phyloP scores from a whole-genome alignment of 2,113 vertebrate species.

The Lampris incognitus region DNA sequence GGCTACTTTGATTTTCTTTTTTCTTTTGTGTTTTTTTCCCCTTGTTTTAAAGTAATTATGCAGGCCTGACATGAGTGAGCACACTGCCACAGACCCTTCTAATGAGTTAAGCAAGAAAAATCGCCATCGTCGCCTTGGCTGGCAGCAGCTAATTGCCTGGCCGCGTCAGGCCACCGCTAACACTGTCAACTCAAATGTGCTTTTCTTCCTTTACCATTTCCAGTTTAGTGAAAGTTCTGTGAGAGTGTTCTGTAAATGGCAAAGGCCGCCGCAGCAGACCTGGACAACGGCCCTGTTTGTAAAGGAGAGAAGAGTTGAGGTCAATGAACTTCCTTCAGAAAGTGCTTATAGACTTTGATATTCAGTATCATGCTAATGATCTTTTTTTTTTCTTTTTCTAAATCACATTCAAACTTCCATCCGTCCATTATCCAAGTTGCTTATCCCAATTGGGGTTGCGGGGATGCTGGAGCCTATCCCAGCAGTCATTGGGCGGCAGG shows the following conservation, averaged over 20 bases:
- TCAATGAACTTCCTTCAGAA: slow-evolving; percentile 26
- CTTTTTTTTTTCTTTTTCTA: slow-evolving; percentile 1
- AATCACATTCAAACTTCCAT: no score
- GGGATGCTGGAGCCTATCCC: no score
- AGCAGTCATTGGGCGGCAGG: no score
- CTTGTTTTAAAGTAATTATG: slow-evolving; percentile 86
- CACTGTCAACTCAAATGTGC: slow-evolving; percentile 78
- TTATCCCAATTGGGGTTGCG: no score
- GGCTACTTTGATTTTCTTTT: slow-evolving; percentile 80
- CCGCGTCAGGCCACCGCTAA: slow-evolving; percentile 75
- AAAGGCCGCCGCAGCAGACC: not conserved
- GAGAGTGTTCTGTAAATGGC: slow-evolving; percentile 38
- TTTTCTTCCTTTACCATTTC: slow-evolving; percentile 58
- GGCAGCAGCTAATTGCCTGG: slow-evolving; percentile 85
- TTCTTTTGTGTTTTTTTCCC: slow-evolving; percentile 20
- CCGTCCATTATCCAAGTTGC: no score
- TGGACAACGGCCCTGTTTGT: slow-evolving; percentile 27
- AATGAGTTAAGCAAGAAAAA: slow-evolving; percentile 88
- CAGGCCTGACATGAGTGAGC: slow-evolving; percentile 85
- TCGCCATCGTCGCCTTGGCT: slow-evolving; percentile 81
- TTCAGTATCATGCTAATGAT: slow-evolving; percentile 18
- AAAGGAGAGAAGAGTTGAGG: slow-evolving; percentile 16
- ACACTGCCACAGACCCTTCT: slow-evolving; percentile 80
- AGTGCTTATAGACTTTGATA: slow-evolving; percentile 22
- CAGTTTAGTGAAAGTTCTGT: slow-evolving; percentile 56